Evolutionary conservation across 2,113 vertebrate species (phyloP), one percentile per base, ranked within the genome.

Genomic region (Nothoprocta perdicaria): DNA sequence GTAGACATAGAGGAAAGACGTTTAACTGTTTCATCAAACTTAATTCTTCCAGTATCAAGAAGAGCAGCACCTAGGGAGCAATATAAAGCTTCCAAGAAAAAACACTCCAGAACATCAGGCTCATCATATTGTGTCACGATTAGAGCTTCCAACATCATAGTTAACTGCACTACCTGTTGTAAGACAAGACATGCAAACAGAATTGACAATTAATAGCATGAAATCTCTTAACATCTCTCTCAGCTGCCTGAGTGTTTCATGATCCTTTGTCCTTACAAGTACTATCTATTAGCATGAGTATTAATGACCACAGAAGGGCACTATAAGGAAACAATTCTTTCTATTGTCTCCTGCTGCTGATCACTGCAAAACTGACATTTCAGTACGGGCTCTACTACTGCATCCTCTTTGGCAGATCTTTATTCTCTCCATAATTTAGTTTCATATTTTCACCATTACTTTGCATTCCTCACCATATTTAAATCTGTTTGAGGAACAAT

Each of bases 401-500:
- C 66, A 43, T 45, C 71, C 71, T 75, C 60, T 74, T n/a, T 74
- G 33, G 31, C 55, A 82, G 38, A 5, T 40, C 77, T 89, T 46
- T n/a, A 63, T 12, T 78, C 66, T 24, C 35, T 88, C 69, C 41
- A 52, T 38, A 1, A 1, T 52, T 78, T 50, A 2, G 22, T 61
- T 83, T 71, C 10, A 74, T 15, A 29, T 19, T 29, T 63, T 69
- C 43, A 87, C 15, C 9, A 53, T 83, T 58, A 33, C 23, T 19
- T 38, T 55, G 2, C 3, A 1, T 48, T 45, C 63, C 97, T 94
- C 92, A 99, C 99, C 99, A 99, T 99, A 85, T 99, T 99, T 24
- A 99, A 96, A 95, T 99, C 98, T 23, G 99, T 99, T 96, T 99
- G 99, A 43, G 98, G 98, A 48, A 99, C 97, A 29, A 99, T 96